phyloP scores from a whole-genome alignment of 2,113 vertebrate species.

The Nasalis larvatus region DNA sequence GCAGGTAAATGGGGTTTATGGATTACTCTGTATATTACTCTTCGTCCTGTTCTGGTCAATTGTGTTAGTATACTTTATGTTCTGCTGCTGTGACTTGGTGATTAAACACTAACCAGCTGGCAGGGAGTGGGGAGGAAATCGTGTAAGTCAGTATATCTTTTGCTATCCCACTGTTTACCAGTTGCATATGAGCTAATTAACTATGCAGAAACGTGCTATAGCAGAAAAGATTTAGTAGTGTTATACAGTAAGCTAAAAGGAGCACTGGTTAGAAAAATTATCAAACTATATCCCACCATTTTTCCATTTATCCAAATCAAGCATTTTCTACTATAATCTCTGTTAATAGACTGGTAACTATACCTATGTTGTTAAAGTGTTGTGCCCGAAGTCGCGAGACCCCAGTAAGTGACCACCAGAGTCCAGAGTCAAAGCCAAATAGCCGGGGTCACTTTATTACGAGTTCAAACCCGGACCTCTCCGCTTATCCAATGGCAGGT shows the following conservation, averaged over 20 bases:
- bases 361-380: neutral
- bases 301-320: neutral
- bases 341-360: neutral
- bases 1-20: too few species aligned
- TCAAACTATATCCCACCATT: neutral
- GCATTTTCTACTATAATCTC: neutral
- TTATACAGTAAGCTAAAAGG: neutral
- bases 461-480: too few species aligned
- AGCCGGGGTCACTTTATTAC: too few species aligned
- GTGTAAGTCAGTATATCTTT: neutral
- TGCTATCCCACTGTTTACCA: neutral
- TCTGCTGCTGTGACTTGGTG: neutral
- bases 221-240: neutral
- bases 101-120: neutral
- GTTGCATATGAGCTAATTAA: neutral
- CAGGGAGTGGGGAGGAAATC: neutral
- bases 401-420: too few species aligned
- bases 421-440: too few species aligned
- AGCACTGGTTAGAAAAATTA: neutral
- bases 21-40: neutral
- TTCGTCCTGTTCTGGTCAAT: neutral
- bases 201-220: neutral
- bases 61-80: neutral
- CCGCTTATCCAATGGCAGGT: too few species aligned
- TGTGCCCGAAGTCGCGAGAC: too few species aligned